These are phyloP conservation scores for Gambusia affinis DNA, from an alignment of 2,113 vertebrate genomes.

Conservation along the genomic window DNA sequence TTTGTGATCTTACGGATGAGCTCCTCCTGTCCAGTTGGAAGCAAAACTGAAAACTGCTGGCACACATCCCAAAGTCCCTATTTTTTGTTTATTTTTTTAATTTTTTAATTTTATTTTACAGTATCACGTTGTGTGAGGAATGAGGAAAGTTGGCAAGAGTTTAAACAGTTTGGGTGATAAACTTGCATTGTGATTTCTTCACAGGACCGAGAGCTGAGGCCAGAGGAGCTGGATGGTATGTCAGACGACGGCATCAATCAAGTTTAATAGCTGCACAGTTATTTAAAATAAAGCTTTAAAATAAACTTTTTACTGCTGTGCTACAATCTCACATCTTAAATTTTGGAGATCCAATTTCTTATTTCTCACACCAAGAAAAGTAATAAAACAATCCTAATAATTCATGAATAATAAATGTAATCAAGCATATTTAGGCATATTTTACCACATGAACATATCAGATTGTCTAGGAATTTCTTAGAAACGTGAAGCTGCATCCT, in stretches of 20 bases:
- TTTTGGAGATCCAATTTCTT: not conserved
- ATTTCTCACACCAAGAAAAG: not conserved
- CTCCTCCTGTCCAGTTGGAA: conserved; percentile 38
- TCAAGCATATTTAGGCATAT: not conserved
- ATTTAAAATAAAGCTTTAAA: not conserved
- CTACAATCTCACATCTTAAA: not conserved
- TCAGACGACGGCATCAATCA: conserved; percentile 3
- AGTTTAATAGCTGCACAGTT: not conserved
- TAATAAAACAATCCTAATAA: too few relatives aligned
- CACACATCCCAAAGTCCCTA: conserved; percentile 8
- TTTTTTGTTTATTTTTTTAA: conserved; percentile 5
- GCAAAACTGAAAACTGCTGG: conserved; percentile 44
- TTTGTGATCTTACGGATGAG: conserved; percentile 30
- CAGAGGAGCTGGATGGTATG: conserved; percentile 96
- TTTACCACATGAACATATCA: not conserved
- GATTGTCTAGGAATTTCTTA: too few relatives aligned
- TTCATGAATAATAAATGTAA: not conserved
- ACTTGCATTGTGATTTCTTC: conserved; percentile 63
- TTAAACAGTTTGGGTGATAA: conserved; percentile 43
- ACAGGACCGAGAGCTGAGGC: conserved; percentile 94
- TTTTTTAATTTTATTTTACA: not conserved
- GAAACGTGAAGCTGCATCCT: not conserved
- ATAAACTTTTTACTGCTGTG: not conserved
- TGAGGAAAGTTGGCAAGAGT: conserved; percentile 37
- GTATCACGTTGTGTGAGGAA: conserved; percentile 22